Base-by-base conservation (phyloP, 2,797 vertebrate species). In the Neoniphon sammara region DNA sequence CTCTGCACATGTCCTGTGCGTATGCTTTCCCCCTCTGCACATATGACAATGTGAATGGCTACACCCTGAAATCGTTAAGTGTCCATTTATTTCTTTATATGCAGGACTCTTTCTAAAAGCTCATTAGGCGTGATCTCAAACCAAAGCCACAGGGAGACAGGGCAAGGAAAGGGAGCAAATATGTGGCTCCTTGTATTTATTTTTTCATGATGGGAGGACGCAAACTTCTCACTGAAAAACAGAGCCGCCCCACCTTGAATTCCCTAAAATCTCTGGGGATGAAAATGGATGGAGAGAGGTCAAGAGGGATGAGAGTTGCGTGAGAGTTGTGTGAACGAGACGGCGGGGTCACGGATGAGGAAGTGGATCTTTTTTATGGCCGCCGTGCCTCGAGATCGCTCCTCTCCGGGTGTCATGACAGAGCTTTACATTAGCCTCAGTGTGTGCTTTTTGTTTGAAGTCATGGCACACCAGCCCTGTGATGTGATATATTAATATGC, bases 401-500 rank as follows among this genome's bases (percentile, higher is more conserved):
- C 36, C 7, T 10, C 11, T 39, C 7, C 9, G 36, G 36, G 7
- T 10, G 31, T 60, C 0, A 2, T 34, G 31, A 34, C 31, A 5
- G 31, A 46, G 27, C 8, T 30, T 61, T 55, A 3, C 8, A 4
- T 53, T 23, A 9, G 15, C 60, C 14, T 65, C 30, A 27, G 14
- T 5, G 17, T 4, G 0, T 2, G 0, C 6, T 15, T n/a, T 61
- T 56, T 54, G 44, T 12, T 25, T 56, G 3, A 5, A 47, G 18
- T 31, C 47, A 58, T 1, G 53, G n/a, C 4, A 30, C 58, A 21
- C 3, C 11, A 46, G 8, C 59, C 8, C 7, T 36, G 1, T 36
- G 21, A 30, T 55, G 47, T 39, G 63, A 11, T 21, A 50, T 52
- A 63, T 76, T 65, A 56, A 74, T 47, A 59, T 59, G 52, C 30